phyloP scores from a whole-genome alignment of 1,140 invertebrate genomes.

The Nasonia giraulti region DNA sequence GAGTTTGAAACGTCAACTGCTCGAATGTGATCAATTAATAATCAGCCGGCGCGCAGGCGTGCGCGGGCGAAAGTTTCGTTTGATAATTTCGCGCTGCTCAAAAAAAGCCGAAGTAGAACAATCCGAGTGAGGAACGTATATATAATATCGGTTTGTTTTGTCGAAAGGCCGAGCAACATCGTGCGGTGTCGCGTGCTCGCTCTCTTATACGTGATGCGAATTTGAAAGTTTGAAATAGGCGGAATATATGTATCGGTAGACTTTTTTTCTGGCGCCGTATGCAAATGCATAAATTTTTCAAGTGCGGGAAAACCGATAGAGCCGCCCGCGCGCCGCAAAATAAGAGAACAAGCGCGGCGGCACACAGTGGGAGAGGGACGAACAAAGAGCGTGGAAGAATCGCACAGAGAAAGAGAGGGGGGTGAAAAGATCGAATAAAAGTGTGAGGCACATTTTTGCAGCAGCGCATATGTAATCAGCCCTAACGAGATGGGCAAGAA shows the following conservation, averaged over 20 bases:
- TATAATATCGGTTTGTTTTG: no score
- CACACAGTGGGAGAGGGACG: background rate
- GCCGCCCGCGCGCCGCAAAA: background rate
- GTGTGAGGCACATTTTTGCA: constrained; percentile 7
- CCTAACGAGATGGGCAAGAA: constrained; percentile 35
- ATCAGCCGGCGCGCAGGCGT: no score
- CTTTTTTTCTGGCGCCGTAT: background rate
- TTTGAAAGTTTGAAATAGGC: background rate
- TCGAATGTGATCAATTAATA: no score
- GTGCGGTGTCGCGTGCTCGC: background rate
- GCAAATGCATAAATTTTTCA: constrained; percentile 13
- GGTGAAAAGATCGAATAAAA: background rate
- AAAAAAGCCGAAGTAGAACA: no score
- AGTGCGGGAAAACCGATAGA: background rate
- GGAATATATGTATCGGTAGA: background rate
- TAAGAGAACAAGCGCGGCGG: background rate
- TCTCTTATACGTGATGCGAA: background rate
- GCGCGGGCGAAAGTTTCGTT: background rate
- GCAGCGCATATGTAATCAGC: constrained; percentile 32
- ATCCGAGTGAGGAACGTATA: no score
- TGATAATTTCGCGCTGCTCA: background rate
- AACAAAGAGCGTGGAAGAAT: background rate
- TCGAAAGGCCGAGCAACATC: background rate
- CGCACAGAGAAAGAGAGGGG: background rate
- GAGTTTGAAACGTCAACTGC: no score